phyloP scores from a whole-genome alignment of 2,113 vertebrate species.

The Catharus fuscescens region DNA sequence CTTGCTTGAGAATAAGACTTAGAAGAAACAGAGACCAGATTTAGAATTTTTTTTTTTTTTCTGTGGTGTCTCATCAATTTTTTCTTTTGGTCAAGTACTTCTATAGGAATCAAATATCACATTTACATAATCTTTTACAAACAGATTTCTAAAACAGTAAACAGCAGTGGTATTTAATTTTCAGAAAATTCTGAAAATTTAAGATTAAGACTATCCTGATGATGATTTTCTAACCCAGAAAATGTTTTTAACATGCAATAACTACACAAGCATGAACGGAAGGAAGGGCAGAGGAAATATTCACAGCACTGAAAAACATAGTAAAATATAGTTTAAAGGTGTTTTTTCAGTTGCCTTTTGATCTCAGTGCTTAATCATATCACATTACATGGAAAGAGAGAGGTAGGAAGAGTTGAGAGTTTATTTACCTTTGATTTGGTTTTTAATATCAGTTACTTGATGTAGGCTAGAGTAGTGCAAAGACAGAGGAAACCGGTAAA shows the following conservation, averaged over 20 bases:
- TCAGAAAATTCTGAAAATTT: not conserved
- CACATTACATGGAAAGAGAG: rapidly evolving
- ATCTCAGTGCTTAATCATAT: not conserved
- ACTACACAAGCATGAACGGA: not conserved
- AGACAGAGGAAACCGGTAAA: not conserved
- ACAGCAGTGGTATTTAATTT: not conserved
- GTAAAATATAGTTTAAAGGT: not conserved
- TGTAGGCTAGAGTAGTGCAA: not conserved
- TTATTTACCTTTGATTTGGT: not conserved
- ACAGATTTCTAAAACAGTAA: not conserved
- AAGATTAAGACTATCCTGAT: not conserved
- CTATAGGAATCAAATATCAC: not conserved
- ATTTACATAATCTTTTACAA: not conserved
- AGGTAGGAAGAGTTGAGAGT: not conserved
- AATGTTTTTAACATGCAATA: not conserved
- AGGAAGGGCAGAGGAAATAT: not conserved
- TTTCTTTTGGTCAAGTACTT: not conserved
- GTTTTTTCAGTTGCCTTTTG: not conserved
- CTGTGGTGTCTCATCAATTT: not conserved
- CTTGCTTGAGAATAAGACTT: not conserved
- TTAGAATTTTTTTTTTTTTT: not conserved
- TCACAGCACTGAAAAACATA: not conserved
- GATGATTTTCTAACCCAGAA: not conserved
- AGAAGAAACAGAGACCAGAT: not conserved
- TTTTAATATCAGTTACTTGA: not conserved